These are phyloP conservation scores for Patiria miniata DNA, from an alignment of 35 echinoderm and acorn worm genomes.

Conservation along the genomic window DNA sequence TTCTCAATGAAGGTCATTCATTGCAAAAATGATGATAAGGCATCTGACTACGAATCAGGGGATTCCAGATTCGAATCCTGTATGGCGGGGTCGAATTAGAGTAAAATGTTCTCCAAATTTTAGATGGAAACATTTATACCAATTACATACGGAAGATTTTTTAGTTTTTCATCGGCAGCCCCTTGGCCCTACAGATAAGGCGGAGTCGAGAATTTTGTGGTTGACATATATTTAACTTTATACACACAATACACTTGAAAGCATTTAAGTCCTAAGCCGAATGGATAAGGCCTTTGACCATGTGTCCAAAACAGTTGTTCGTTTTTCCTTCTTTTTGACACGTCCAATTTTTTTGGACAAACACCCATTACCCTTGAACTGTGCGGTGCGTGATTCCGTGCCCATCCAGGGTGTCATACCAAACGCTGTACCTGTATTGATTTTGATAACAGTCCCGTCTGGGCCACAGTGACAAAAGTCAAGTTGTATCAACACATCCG, in stretches of 20 bases:
- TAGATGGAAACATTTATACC: not conserved
- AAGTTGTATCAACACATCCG: conserved; percentile 27
- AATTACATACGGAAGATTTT: not conserved
- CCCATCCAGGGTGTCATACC: too few relatives aligned
- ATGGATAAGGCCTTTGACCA: too few relatives aligned
- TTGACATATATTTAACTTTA: too few relatives aligned
- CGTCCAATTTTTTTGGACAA: too few relatives aligned
- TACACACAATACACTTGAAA: too few relatives aligned
- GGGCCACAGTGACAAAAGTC: not conserved
- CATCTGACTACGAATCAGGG: not conserved
- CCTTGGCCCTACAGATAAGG: not conserved
- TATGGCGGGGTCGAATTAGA: not conserved
- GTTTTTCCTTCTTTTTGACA: too few relatives aligned
- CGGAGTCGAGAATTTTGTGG: too few relatives aligned
- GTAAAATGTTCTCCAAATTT: not conserved
- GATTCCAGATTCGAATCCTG: not conserved
- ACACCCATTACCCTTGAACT: too few relatives aligned
- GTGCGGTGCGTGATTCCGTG: too few relatives aligned
- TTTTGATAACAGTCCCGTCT: not conserved
- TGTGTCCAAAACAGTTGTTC: too few relatives aligned
- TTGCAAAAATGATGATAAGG: not conserved
- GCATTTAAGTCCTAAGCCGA: too few relatives aligned
- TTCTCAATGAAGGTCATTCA: too few relatives aligned
- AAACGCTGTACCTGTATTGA: not conserved
- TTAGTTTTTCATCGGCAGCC: not conserved